A percentile compares a stretch with the other conserved stretches of the same genome.
These are phyloP conservation scores for Rhizoglyphus robini DNA, from an alignment of 1,140 invertebrate genomes.

Conservation along the genomic window DNA sequence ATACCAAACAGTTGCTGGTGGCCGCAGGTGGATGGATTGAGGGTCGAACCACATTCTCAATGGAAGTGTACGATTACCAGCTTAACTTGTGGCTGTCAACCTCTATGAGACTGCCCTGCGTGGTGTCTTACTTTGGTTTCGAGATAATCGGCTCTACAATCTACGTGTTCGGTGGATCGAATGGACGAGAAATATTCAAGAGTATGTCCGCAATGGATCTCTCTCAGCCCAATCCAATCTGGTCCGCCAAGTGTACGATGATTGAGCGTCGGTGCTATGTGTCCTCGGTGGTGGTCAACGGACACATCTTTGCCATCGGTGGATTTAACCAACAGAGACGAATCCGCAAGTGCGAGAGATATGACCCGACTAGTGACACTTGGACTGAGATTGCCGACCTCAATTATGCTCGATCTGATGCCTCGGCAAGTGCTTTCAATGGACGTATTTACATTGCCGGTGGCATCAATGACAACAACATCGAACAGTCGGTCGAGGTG, in stretches of 20 bases:
- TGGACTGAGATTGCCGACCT: too few species aligned
- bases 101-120: background rate
- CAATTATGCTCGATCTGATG: constrained; percentile 58
- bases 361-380: too few species aligned
- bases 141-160: constrained; percentile 50
- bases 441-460: too few species aligned
- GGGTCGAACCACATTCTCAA: constrained; percentile 50
- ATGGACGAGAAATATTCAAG: constrained; percentile 54
- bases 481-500: too few species aligned
- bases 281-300: constrained; percentile 44
- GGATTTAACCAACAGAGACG: too few species aligned
- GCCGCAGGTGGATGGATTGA: constrained; percentile 61
- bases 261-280: constrained; percentile 30
- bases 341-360: constrained; percentile 20
- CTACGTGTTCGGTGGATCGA: constrained; percentile 60
- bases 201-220: constrained; percentile 51
- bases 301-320: too few species aligned
- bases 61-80: constrained; percentile 60
- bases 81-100: constrained; percentile 50
- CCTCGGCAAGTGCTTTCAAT: constrained; percentile 37
- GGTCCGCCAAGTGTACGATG: constrained; percentile 16
- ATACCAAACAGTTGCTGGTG: constrained; percentile 35
- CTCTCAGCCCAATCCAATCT: constrained; percentile 24
- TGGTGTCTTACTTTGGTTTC: constrained; percentile 56
- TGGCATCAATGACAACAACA: too few species aligned